Conservation (phyloP, 2,888 invertebrate species). For the Melipona bicolor region DNA sequence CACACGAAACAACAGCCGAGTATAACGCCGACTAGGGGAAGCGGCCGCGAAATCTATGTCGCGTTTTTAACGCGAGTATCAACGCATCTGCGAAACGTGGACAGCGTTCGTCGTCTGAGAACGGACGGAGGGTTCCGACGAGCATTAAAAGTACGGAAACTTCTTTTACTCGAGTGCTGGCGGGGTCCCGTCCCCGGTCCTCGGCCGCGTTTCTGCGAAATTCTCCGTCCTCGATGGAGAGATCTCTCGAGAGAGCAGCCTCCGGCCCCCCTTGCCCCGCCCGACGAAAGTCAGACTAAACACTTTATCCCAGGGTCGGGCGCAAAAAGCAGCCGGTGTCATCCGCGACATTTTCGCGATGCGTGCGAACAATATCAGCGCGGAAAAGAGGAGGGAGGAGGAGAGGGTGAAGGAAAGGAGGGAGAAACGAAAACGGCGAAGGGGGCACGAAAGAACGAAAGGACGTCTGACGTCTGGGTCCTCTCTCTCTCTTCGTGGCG, state of each 20-base stretch:
- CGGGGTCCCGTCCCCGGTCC: conserved; percentile 9
- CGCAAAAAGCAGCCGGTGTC: conserved; percentile 54
- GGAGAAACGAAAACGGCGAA: conserved; percentile 40
- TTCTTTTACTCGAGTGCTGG: conserved; percentile 42
- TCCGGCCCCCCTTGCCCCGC: background rate
- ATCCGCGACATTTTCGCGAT: conserved; percentile 57
- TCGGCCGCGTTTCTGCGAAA: conserved; percentile 8
- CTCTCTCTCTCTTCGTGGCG: conserved; percentile 27
- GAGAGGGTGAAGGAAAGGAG: conserved; percentile 26
- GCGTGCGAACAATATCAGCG: conserved; percentile 71
- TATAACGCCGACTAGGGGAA: background rate
- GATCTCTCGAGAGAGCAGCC: conserved; percentile 31
- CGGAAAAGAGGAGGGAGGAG: conserved; percentile 23
- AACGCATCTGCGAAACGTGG: conserved; percentile 18
- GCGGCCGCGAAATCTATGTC: conserved; percentile 32
- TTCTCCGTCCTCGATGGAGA: conserved; percentile 25
- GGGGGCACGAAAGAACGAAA: conserved; percentile 9
- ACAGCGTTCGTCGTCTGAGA: conserved; percentile 30
- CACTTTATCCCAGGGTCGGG: conserved; percentile 69
- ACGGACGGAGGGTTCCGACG: conserved; percentile 39
- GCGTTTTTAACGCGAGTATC: conserved; percentile 57
- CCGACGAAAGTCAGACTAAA: conserved; percentile 72
- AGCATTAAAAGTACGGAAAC: conserved; percentile 56
- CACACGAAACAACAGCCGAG: background rate
- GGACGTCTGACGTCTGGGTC: conserved; percentile 47